Evolutionary conservation across 2,888 invertebrate species (phyloP), one percentile per base, ranked within the genome.

Genomic region (Acleris cristana): DNA sequence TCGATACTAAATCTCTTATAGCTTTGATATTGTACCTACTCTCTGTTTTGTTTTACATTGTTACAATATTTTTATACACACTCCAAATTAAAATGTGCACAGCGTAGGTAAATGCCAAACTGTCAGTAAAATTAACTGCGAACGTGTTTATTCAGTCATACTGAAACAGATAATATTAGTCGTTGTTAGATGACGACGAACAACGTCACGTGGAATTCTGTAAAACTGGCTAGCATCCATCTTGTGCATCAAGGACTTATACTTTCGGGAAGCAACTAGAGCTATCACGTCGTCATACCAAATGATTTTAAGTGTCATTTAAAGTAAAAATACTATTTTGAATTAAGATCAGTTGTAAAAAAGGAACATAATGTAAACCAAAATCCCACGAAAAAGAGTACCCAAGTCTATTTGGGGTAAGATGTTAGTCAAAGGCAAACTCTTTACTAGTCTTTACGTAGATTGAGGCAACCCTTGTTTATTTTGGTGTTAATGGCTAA

Each of bases 401-500:
- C 34, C 55, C 14, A 57, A 34, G 56, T 56, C 14, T 52, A 61
- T 21, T 45, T 34, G 45, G 52, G 66, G 56, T 51, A 51, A 65
- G 55, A 60, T 49, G 49, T 45, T 23, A 49, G 58, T 45, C 34
- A 58, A 58, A 65, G 30, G 34, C 49, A 67, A 67, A 63, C 62
- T 21, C 67, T 57, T 63, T 63, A 63, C 26, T 63, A 63, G 58
- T 21, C 67, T 57, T 63, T 63, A 63, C 26, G 54, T 62, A 49
- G 53, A 63, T 67, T 58, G 58, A 40, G 53, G 58, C 66, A 57
- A 40, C 57, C 62, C 57, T 53, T 62, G 66, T 62, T 67, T 62
- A 67, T 62, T 62, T 58, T 53, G 57, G 58, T 62, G 66, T 67
- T 58, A 58, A 58, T 16, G 53, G 23, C 8, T 19, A 52, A 53